Conservation (phyloP, 64 coral and sea anemone genomes). For the Montipora efflorescens region DNA sequence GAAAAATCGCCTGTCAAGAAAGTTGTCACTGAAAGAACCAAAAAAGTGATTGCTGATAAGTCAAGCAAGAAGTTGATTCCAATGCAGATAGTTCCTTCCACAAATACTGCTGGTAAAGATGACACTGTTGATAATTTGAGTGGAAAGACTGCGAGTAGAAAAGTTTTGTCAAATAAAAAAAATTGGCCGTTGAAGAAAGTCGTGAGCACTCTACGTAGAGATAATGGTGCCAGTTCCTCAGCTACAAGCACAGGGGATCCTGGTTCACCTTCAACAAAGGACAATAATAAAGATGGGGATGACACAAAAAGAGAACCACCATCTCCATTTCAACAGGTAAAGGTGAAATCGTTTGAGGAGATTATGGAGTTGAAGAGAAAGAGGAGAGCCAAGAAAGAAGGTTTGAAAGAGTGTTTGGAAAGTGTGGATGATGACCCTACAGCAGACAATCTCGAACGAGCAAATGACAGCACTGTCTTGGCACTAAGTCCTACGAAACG, state of each 20-base stretch:
- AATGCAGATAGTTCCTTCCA: neutral
- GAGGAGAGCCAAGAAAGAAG: conserved; percentile 28
- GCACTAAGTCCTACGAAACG: neutral
- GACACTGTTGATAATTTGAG: neutral
- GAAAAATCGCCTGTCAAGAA: neutral
- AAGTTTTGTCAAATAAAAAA: neutral
- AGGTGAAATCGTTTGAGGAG: conserved; percentile 87
- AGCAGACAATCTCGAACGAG: neutral
- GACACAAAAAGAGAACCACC: conserved; percentile 15
- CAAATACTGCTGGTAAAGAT: neutral
- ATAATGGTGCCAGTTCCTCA: neutral
- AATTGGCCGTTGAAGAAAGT: neutral
- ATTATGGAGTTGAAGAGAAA: conserved; percentile 86
- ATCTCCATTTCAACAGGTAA: conserved; percentile 40
- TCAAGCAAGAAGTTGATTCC: neutral
- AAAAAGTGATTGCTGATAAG: neutral
- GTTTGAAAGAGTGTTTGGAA: neutral
- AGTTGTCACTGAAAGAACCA: neutral
- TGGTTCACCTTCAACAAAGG: neutral
- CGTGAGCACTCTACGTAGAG: neutral
- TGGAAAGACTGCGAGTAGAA: conserved; percentile 19
- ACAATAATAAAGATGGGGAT: conserved; percentile 16
- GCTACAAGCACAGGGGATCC: neutral
- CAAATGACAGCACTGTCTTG: neutral
- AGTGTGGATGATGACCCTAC: conserved; percentile 18